phyloP scores from a whole-genome alignment of 2,113 vertebrate species.

The Pangasianodon hypophthalmus region DNA sequence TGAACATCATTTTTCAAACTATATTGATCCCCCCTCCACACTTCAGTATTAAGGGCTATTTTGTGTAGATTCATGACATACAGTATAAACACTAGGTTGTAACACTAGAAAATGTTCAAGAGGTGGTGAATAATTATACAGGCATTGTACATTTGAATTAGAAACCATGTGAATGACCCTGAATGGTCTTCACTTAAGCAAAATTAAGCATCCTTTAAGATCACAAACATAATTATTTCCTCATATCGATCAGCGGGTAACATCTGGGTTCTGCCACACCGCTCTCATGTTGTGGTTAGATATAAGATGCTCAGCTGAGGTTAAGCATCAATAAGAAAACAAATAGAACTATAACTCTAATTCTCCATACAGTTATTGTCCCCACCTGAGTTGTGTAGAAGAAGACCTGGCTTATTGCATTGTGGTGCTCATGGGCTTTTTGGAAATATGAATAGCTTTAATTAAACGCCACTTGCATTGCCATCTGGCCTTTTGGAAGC shows the following conservation, averaged over 20 bases:
- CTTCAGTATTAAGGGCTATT: not conserved
- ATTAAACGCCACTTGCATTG: slow-evolving; percentile 76
- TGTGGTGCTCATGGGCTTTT: slow-evolving; percentile 64
- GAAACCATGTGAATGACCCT: not conserved
- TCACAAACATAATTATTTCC: slow-evolving; percentile 2
- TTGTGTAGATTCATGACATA: not conserved
- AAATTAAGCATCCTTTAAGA: not conserved
- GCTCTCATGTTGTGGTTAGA: not conserved
- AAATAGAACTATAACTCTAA: slow-evolving; percentile 15
- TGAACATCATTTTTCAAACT: not conserved
- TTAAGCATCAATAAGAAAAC: slow-evolving; percentile 41
- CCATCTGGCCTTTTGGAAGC: slow-evolving; percentile 76
- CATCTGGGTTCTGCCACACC: not conserved
- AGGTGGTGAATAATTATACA: not conserved
- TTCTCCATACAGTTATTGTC: slow-evolving; percentile 43
- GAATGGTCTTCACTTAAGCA: not conserved
- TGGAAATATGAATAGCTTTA: slow-evolving; percentile 80
- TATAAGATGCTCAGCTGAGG: slow-evolving; percentile 20
- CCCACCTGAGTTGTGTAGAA: slow-evolving; percentile 44
- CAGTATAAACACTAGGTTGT: not conserved
- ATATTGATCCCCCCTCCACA: not conserved
- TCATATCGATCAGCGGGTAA: not conserved
- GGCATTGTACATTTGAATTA: not conserved
- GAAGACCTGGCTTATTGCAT: slow-evolving; percentile 39
- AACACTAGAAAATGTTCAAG: not conserved